phyloP scores from a whole-genome alignment of 2,888 invertebrate species.

The Sinhomidia bicolor region DNA sequence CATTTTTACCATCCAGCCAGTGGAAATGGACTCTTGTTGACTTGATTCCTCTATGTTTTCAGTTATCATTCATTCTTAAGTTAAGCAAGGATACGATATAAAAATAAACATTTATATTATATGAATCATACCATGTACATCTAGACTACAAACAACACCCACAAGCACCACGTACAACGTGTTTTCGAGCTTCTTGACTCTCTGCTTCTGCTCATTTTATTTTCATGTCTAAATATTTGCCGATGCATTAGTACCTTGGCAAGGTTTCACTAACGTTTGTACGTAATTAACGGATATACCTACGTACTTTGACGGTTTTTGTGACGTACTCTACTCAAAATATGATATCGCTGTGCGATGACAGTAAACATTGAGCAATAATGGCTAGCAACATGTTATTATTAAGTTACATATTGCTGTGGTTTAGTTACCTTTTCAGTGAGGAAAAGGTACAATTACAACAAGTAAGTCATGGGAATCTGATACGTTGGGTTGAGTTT shows the following conservation, averaged over 20 bases:
- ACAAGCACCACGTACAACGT: not conserved
- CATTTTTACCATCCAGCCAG: too few relatives aligned
- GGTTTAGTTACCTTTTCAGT: too few relatives aligned
- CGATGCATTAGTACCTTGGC: slow-evolving; percentile 50
- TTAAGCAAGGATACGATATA: not conserved
- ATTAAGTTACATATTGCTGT: too few relatives aligned
- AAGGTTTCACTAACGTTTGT: slow-evolving; percentile 13
- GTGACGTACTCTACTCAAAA: not conserved
- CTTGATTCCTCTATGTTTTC: too few relatives aligned
- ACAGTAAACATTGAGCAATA: not conserved
- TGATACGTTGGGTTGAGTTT: too few relatives aligned
- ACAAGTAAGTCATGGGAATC: too few relatives aligned
- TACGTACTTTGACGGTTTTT: not conserved
- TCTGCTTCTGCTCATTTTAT: slow-evolving; percentile 32
- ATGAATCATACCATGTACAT: too few relatives aligned
- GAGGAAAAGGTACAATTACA: too few relatives aligned
- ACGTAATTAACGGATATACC: slow-evolving; percentile 10
- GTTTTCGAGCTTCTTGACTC: not conserved
- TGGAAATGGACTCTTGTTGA: slow-evolving; percentile 8
- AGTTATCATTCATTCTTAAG: not conserved
- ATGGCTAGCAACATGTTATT: too few relatives aligned
- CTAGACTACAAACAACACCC: not conserved
- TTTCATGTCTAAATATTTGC: slow-evolving; percentile 62
- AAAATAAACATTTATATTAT: too few relatives aligned
- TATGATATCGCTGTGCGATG: not conserved